A percentile compares a stretch with the other conserved stretches of the same genome.
phyloP scores from a whole-genome alignment of 2,797 vertebrate genomes.

The Botia almorhae region DNA sequence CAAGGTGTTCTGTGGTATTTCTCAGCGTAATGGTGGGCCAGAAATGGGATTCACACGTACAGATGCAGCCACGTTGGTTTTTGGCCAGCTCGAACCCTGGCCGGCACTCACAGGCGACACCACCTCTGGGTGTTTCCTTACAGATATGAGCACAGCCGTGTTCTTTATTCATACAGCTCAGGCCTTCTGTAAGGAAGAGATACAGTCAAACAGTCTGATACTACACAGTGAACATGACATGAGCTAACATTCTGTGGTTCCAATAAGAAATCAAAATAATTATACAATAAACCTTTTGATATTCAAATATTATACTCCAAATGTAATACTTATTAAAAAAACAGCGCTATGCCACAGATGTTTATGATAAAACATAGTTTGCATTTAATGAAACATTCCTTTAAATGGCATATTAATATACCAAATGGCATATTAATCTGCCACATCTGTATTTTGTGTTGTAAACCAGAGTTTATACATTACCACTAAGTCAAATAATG shows the following conservation, averaged over 20 bases:
- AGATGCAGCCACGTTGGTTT: constrained; percentile 92
- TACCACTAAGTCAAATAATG: neutral
- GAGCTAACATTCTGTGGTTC: neutral
- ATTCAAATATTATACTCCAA: neutral
- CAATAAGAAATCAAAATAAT: neutral
- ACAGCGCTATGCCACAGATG: neutral
- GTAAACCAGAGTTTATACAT: neutral
- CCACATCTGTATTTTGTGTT: constrained; percentile 4
- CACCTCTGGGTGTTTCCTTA: constrained; percentile 92
- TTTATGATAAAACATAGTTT: neutral
- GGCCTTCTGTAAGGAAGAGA: constrained; percentile 83
- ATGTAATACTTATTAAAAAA: neutral
- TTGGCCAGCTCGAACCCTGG: constrained; percentile 94
- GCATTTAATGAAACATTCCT: neutral
- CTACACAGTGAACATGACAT: neutral
- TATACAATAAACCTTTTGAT: neutral
- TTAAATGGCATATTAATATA: neutral
- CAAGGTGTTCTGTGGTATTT: constrained; percentile 19
- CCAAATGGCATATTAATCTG: neutral
- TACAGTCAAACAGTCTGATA: constrained; percentile 28
- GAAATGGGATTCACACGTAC: constrained; percentile 77
- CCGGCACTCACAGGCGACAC: constrained; percentile 92
- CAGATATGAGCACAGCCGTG: constrained; percentile 98
- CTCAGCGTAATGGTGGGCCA: constrained; percentile 27
- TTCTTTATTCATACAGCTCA: constrained; percentile 99